Conservation (phyloP, 2,888 invertebrate genomes). For the Hypena proboscidalis region DNA sequence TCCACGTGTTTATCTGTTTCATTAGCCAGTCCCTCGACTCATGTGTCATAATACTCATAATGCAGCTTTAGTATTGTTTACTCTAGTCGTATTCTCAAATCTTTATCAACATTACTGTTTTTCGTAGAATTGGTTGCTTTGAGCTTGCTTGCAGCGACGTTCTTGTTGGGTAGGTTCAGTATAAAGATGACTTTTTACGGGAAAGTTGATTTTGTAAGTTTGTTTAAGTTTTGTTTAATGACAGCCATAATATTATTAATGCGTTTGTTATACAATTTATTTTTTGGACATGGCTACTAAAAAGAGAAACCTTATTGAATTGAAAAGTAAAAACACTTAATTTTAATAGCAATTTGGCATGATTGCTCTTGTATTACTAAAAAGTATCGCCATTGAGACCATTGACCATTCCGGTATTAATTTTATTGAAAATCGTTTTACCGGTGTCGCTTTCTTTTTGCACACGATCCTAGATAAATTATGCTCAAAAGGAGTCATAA, state of each 20-base stretch:
- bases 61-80: conserved; percentile 34
- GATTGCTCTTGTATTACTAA: conserved; percentile 31
- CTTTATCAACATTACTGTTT: conserved; percentile 10
- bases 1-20: conserved; percentile 38
- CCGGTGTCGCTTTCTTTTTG: conserved; percentile 27
- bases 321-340: conserved; percentile 22
- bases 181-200: background rate
- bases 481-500: no score
- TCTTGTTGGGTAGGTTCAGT: no score
- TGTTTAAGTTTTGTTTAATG: no score
- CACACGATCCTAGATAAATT: no score
- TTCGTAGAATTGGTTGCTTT: background rate
- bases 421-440: conserved; percentile 14
- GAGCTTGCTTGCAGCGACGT: background rate
- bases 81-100: conserved; percentile 24
- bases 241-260: conserved; percentile 13
- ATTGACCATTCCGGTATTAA: conserved; percentile 16
- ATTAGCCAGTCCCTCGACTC: conserved; percentile 38
- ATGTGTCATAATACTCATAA: conserved; percentile 25
- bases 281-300: conserved; percentile 7
- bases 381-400: conserved; percentile 18
- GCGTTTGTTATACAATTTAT: conserved; percentile 14
- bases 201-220: no score
- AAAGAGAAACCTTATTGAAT: conserved; percentile 35
- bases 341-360: conserved; percentile 36